A percentile compares a stretch with the other conserved stretches of the same genome.
phyloP scores from a whole-genome alignment of 2,797 vertebrate species.

The Sebastes reedi region DNA sequence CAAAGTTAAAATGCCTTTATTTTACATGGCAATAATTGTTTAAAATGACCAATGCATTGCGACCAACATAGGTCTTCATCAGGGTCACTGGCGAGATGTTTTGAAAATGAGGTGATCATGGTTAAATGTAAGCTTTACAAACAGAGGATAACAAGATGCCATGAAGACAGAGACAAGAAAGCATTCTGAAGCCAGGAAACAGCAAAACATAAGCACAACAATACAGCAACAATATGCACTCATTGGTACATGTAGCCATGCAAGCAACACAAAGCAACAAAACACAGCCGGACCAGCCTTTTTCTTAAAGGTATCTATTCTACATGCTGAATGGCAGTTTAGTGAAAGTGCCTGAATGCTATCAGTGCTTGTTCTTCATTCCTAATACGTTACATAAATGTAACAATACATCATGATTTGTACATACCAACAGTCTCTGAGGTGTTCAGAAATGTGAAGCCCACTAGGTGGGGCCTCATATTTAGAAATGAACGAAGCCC shows the following conservation, averaged over 20 bases:
- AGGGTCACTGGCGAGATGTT: not conserved
- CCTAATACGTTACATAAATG: not conserved
- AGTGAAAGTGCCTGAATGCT: too few species aligned
- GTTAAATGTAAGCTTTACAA: not conserved
- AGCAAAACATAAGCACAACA: not conserved
- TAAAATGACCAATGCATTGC: too few species aligned
- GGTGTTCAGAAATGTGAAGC: not conserved
- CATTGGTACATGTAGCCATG: not conserved
- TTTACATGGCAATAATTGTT: too few species aligned
- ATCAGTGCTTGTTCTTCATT: not conserved
- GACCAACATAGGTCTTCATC: too few species aligned
- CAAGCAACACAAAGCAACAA: not conserved
- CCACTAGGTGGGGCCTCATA: constrained; percentile 58
- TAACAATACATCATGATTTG: not conserved
- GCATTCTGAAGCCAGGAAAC: not conserved
- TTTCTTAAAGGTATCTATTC: not conserved
- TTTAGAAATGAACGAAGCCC: constrained; percentile 20
- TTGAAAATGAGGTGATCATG: not conserved
- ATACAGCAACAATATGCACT: not conserved
- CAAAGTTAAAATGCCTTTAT: too few species aligned
- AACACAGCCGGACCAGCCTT: not conserved
- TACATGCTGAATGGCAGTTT: not conserved
- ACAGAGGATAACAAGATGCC: not conserved
- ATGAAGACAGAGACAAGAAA: not conserved
- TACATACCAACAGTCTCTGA: too few species aligned